These are phyloP conservation scores for Triplophysa siluroides DNA, from an alignment of 2,113 vertebrate genomes.

Conservation along the genomic window DNA sequence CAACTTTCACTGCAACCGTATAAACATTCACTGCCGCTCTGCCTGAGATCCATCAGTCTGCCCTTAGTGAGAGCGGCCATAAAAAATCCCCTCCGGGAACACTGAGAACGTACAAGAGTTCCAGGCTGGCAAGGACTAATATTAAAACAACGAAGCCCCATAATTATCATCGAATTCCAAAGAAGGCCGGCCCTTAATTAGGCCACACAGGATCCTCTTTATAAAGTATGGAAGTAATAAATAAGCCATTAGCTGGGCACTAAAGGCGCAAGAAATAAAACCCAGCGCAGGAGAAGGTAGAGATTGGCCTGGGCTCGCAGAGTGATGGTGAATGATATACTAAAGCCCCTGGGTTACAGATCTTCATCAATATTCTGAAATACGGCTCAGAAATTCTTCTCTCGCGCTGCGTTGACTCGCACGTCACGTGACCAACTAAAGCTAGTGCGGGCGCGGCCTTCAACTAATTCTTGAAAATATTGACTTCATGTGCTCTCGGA, in stretches of 20 bases:
- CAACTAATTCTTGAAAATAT: too few relatives aligned
- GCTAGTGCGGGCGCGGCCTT: too few relatives aligned
- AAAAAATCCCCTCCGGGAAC: slow-evolving; percentile 64
- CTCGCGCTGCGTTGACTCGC: slow-evolving; percentile 3
- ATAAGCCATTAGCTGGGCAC: slow-evolving; percentile 78
- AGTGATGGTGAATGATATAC: slow-evolving; percentile 57
- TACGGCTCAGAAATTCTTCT: slow-evolving; percentile 28
- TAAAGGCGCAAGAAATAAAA: slow-evolving; percentile 69
- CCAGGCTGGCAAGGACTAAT: slow-evolving; percentile 73
- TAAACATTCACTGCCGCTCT: slow-evolving; percentile 72
- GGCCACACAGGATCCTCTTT: slow-evolving; percentile 77
- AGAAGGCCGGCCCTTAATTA: slow-evolving; percentile 77
- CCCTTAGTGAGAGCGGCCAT: slow-evolving; percentile 55
- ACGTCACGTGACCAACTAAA: slow-evolving; percentile 11
- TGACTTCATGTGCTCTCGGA: too few relatives aligned
- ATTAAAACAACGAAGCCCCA: slow-evolving; percentile 80
- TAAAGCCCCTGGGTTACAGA: slow-evolving; percentile 46
- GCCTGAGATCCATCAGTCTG: slow-evolving; percentile 66
- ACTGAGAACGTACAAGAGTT: slow-evolving; percentile 64
- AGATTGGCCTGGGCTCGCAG: slow-evolving; percentile 66
- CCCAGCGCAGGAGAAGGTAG: slow-evolving; percentile 63
- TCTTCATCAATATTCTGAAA: slow-evolving; percentile 50
- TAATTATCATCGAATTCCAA: slow-evolving; percentile 79
- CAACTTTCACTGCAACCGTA: slow-evolving; percentile 59
- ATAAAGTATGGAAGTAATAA: slow-evolving; percentile 80